These are phyloP conservation scores for Pheosia tremula DNA, from an alignment of 2,888 invertebrate genomes.

Conservation along the genomic window DNA sequence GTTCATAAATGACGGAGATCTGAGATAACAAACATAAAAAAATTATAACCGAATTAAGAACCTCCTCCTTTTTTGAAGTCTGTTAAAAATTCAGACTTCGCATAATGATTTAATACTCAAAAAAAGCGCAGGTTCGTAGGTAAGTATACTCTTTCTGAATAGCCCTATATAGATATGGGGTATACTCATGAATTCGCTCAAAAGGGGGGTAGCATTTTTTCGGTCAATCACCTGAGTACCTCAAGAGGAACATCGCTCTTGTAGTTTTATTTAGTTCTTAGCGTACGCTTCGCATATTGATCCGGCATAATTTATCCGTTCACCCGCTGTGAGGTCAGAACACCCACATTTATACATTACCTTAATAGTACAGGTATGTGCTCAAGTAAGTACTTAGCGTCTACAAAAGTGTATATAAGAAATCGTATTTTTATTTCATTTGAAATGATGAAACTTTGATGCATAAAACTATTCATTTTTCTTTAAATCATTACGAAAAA, in stretches of 20 bases:
- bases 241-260: constrained; percentile 19
- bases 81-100: too few relatives aligned
- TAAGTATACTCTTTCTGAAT: too few relatives aligned
- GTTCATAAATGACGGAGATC: too few relatives aligned
- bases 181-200: too few relatives aligned
- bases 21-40: too few relatives aligned
- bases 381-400: constrained; percentile 32
- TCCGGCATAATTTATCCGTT: constrained; percentile 56
- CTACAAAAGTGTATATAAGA: background rate
- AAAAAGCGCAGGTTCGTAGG: too few relatives aligned
- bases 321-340: constrained; percentile 53
- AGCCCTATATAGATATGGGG: constrained; percentile 2
- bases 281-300: constrained; percentile 47
- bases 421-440: background rate
- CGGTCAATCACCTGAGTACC: constrained; percentile 50
- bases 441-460: background rate
- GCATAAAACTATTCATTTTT: background rate
- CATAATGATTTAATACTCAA: too few relatives aligned
- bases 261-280: constrained; percentile 44
- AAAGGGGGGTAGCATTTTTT: constrained; percentile 32
- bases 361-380: constrained; percentile 46
- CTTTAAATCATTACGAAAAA: too few relatives aligned
- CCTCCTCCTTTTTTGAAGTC: too few relatives aligned
- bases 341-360: constrained; percentile 51
- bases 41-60: too few relatives aligned